Evolutionary conservation across 2,888 invertebrate genomes (phyloP).

Genomic region (Marronus borbonicus): DNA sequence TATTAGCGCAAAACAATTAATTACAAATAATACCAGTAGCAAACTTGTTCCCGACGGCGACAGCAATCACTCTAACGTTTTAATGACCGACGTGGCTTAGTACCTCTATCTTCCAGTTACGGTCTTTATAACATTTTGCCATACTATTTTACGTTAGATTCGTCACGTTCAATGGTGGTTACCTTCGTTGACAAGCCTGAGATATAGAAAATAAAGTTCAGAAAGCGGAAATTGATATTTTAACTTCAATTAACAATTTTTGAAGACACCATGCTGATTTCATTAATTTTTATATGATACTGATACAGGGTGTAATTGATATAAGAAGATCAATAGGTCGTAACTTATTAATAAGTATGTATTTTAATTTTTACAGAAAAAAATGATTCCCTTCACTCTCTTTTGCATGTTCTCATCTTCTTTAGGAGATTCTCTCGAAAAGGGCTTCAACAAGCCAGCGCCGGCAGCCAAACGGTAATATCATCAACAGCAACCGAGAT

Average conservation of each 20-base stretch:
- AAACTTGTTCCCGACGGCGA: background rate
- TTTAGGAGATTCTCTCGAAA: background rate
- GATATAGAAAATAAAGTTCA: background rate
- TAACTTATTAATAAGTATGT: no score
- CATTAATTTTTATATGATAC: no score
- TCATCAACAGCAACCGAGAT: background rate
- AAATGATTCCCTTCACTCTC: no score
- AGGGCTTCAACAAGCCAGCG: background rate
- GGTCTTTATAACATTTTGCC: background rate
- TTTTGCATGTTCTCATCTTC: background rate
- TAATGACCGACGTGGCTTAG: background rate
- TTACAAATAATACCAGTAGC: background rate
- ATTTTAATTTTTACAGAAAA: no score
- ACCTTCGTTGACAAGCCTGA: background rate
- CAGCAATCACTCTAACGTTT: background rate
- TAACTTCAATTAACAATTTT: no score
- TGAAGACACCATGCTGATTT: no score
- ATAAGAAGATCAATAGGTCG: no score
- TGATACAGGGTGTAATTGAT: no score
- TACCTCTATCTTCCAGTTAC: background rate
- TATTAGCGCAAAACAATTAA: constrained; percentile 13
- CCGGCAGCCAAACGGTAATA: background rate
- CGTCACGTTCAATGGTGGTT: background rate
- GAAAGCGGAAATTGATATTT: no score
- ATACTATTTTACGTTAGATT: background rate